Conservation (phyloP, 2,113 vertebrate genomes). For the Todiramphus saurophagus region DNA sequence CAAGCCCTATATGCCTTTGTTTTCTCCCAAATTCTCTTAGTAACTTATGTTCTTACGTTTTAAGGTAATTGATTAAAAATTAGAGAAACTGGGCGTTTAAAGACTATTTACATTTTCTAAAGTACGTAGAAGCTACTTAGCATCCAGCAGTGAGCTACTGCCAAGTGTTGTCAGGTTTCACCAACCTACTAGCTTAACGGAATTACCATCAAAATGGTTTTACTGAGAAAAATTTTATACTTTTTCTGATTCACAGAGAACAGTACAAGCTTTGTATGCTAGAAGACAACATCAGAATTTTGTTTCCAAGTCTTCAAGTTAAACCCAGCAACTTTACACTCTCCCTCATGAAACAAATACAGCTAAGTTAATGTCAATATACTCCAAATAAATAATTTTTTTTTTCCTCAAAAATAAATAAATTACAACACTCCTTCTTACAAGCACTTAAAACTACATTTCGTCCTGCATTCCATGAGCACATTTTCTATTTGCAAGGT, state of each 20-base stretch:
- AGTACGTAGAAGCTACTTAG: background rate
- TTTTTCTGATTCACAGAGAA: background rate
- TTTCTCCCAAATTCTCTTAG: background rate
- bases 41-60: background rate
- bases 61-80: background rate
- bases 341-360: background rate
- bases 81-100: background rate
- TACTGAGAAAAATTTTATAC: background rate
- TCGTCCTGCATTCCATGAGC: background rate
- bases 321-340: background rate
- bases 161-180: background rate
- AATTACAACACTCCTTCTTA: background rate
- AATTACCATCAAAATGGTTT: background rate
- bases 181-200: too few species aligned
- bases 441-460: background rate
- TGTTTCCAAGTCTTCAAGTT: fast-evolving
- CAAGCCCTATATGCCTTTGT: background rate
- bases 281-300: background rate
- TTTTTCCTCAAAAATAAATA: background rate
- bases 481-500: background rate
- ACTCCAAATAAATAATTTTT: background rate
- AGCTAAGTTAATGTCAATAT: background rate
- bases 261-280: background rate
- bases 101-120: background rate
- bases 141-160: background rate